These are phyloP conservation scores for Drosophila pachea DNA, from an alignment of 1,140 invertebrate species.

Conservation along the genomic window DNA sequence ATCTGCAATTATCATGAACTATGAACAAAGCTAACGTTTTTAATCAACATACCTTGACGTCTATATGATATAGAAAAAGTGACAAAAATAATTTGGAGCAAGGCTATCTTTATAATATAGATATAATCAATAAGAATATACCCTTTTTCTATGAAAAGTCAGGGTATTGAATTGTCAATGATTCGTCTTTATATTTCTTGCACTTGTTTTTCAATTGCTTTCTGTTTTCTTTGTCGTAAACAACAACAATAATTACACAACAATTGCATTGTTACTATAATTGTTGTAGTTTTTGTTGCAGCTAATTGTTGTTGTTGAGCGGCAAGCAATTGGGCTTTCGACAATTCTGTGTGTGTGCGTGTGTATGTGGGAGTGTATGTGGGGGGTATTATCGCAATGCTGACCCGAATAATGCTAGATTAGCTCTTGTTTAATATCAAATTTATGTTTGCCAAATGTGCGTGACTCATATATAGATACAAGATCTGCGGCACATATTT, in stretches of 20 bases:
- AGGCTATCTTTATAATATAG: too few species aligned
- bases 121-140: too few species aligned
- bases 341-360: constrained; percentile 15
- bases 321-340: constrained; percentile 8
- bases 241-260: constrained; percentile 32
- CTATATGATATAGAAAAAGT: too few species aligned
- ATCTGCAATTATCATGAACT: too few species aligned
- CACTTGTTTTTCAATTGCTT: constrained; percentile 28
- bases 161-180: neutral
- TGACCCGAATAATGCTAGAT: constrained; percentile 19
- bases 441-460: constrained; percentile 2
- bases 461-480: constrained; percentile 23
- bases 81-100: too few species aligned
- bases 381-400: constrained; percentile 5
- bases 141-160: neutral
- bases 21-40: too few species aligned
- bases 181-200: neutral
- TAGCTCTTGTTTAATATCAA: constrained; percentile 13
- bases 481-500: constrained; percentile 17
- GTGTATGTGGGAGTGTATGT: neutral
- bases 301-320: neutral
- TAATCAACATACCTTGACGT: too few species aligned
- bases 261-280: constrained; percentile 21
- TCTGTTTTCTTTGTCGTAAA: constrained; percentile 46
- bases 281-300: constrained; percentile 8